Conservation (phyloP, 2,797 vertebrate genomes). For the Adelosebastes latens region DNA sequence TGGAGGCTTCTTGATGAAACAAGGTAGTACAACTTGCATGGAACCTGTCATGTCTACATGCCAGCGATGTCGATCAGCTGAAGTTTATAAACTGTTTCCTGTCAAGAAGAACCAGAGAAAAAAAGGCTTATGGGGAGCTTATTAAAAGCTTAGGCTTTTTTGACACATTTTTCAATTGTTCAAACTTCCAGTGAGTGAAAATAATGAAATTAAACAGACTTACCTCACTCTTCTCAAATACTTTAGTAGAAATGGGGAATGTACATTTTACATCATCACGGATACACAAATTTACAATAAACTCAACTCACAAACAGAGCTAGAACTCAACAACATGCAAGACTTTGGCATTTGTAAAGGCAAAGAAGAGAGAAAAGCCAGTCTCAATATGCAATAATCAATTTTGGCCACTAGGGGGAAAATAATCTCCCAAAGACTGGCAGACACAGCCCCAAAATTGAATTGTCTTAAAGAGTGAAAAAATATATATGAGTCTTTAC, state of each 20-base stretch:
- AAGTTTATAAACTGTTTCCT: conserved; percentile 1
- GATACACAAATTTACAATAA: background rate
- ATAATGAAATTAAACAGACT: background rate
- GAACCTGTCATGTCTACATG: background rate
- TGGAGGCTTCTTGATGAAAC: conserved; percentile 17
- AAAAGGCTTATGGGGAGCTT: background rate
- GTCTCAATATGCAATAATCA: background rate
- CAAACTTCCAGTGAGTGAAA: background rate
- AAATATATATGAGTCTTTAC: background rate
- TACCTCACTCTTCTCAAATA: background rate
- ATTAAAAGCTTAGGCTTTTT: background rate
- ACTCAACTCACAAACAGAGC: background rate
- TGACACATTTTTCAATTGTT: conserved; percentile 2
- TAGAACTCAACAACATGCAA: background rate
- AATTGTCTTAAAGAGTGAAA: background rate
- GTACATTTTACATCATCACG: background rate
- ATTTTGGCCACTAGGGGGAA: background rate
- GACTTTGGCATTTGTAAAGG: background rate
- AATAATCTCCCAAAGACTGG: background rate
- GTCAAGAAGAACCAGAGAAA: background rate
- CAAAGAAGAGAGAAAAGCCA: background rate
- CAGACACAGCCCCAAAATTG: background rate
- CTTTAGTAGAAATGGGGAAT: background rate
- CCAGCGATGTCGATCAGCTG: background rate
- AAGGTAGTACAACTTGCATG: background rate